Evolutionary conservation across 2,888 invertebrate genomes (phyloP).

Genomic region (Acleris literana): DNA sequence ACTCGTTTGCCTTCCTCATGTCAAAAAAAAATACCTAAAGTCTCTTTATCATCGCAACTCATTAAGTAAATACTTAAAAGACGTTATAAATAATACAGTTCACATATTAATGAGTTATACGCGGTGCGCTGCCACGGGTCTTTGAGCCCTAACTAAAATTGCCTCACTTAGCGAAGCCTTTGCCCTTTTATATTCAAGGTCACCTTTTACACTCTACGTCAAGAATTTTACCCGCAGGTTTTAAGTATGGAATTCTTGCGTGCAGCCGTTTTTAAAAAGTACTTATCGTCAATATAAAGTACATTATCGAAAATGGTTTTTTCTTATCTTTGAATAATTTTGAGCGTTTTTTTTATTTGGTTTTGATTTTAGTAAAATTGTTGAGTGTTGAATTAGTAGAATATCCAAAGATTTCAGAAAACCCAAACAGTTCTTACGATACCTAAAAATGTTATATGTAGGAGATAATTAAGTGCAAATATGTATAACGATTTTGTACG

Average conservation of each 20-base stretch:
- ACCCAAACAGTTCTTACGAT: no score
- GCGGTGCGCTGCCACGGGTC: background rate
- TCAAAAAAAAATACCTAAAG: background rate
- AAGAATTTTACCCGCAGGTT: background rate
- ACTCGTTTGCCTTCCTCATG: no score
- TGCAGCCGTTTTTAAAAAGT: background rate
- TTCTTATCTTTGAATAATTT: background rate
- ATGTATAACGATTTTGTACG: no score
- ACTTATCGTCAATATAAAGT: background rate
- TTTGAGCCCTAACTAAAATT: background rate
- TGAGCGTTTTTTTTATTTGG: no score
- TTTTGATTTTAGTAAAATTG: no score
- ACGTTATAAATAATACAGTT: background rate
- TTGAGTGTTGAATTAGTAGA: no score
- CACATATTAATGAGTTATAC: background rate
- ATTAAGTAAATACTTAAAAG: background rate
- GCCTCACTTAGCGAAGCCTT: conserved; percentile 2
- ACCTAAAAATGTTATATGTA: no score
- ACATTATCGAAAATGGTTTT: background rate
- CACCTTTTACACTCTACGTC: background rate
- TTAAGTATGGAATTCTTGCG: background rate
- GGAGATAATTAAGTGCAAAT: no score
- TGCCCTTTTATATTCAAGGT: conserved; percentile 7
- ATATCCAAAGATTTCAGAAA: no score
- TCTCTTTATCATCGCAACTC: background rate